These are phyloP conservation scores for Poeciliopsis retropinna DNA, from an alignment of 2,113 vertebrate genomes.

Conservation along the genomic window DNA sequence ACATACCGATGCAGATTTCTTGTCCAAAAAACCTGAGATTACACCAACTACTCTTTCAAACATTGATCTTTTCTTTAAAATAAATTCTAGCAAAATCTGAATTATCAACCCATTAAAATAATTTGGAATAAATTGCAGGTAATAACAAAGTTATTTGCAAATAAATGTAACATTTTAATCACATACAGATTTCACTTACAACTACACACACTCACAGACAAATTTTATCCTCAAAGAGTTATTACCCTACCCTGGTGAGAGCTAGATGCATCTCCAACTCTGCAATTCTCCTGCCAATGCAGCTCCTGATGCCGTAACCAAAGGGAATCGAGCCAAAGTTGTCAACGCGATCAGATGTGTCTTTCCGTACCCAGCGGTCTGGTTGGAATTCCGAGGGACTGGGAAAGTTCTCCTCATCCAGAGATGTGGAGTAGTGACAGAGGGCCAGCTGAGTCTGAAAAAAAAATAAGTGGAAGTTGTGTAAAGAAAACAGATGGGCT, in stretches of 20 bases:
- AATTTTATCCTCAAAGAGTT: neutral
- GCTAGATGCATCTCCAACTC: conserved; percentile 91
- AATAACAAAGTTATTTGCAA: neutral
- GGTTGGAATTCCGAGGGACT: conserved; percentile 83
- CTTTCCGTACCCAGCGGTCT: conserved; percentile 88
- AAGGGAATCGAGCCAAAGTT: conserved; percentile 95
- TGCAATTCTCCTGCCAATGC: conserved; percentile 89
- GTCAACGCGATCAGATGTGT: conserved; percentile 84
- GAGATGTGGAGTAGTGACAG: conserved; percentile 91
- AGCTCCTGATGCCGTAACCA: conserved; percentile 91
- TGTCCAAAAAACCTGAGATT: neutral
- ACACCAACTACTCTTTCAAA: neutral
- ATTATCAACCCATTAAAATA: neutral
- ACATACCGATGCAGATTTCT: too few relatives aligned
- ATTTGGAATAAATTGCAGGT: neutral
- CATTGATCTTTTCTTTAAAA: neutral
- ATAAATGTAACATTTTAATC: neutral
- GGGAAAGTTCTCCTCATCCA: conserved; percentile 85
- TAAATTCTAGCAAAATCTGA: neutral
- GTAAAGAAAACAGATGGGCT: conserved; percentile 48
- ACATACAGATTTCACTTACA: neutral
- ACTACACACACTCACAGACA: neutral
- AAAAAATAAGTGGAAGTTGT: conserved; percentile 7
- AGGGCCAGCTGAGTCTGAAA: conserved; percentile 90
- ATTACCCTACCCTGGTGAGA: conserved; percentile 82